phyloP scores from a whole-genome alignment of 2,113 vertebrate species.

The Oryzias melastigma region DNA sequence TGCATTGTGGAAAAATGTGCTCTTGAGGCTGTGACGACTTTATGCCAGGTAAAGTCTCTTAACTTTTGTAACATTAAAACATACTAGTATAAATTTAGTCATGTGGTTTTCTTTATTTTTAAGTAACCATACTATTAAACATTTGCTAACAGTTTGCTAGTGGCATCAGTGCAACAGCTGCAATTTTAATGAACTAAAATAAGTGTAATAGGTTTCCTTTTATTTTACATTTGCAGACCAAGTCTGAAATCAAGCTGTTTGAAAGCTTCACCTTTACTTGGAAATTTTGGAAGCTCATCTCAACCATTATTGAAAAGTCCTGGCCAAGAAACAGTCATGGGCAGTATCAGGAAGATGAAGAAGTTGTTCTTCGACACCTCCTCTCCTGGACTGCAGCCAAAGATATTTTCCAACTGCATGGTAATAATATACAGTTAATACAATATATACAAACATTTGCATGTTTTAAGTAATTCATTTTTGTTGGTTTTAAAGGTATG shows the following conservation, averaged over 20 bases:
- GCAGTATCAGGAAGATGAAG: slow-evolving; percentile 30
- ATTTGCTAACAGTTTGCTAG: too few relatives aligned
- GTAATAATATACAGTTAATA: slow-evolving; percentile 56
- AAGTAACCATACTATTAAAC: background rate
- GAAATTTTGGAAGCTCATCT: slow-evolving; percentile 83
- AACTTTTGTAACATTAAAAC: background rate
- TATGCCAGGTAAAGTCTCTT: slow-evolving; percentile 82
- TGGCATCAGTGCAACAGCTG: too few relatives aligned
- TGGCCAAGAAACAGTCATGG: slow-evolving; percentile 77
- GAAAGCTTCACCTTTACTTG: slow-evolving; percentile 36
- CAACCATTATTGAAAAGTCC: slow-evolving; percentile 82
- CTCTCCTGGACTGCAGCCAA: slow-evolving; percentile 81
- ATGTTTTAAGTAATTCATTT: too few relatives aligned
- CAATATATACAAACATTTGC: too few relatives aligned
- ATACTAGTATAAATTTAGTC: background rate
- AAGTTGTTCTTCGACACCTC: slow-evolving; percentile 77
- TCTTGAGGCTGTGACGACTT: slow-evolving; percentile 79
- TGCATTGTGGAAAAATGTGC: slow-evolving; percentile 81
- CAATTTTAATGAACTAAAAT: background rate
- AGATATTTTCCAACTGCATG: slow-evolving; percentile 78
- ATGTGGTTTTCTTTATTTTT: background rate
- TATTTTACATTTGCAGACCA: slow-evolving; percentile 51
- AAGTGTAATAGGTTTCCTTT: background rate
- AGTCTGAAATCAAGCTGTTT: slow-evolving; percentile 71
- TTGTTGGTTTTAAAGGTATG: background rate